Evolutionary conservation across 2,888 invertebrate species (phyloP).

Genomic region (Eupithecia insigniata): DNA sequence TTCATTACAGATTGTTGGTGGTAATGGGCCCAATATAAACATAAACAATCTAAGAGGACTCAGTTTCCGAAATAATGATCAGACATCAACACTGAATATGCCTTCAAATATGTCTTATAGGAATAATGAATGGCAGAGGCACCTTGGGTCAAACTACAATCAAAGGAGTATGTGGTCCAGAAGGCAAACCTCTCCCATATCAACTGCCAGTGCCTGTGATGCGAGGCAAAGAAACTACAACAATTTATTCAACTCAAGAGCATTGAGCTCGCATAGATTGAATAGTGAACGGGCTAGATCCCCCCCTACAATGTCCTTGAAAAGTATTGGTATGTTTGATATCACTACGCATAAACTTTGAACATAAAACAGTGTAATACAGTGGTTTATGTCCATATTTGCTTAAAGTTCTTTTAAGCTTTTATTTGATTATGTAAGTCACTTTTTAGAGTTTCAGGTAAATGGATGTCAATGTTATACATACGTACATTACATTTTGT

Average conservation of each 20-base stretch:
- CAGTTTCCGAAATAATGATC: slow-evolving; percentile 55
- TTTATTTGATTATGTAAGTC: background rate
- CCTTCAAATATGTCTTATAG: slow-evolving; percentile 58
- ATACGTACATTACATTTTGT: background rate
- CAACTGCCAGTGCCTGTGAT: slow-evolving; percentile 57
- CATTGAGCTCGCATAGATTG: slow-evolving; percentile 57
- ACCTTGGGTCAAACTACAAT: slow-evolving; percentile 54
- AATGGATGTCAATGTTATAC: background rate
- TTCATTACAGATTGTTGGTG: slow-evolving; percentile 60
- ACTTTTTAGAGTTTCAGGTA: background rate
- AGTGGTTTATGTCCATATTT: background rate
- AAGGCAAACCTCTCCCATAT: slow-evolving; percentile 65
- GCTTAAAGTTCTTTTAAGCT: background rate
- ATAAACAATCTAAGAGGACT: slow-evolving; percentile 53
- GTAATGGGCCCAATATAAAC: slow-evolving; percentile 61
- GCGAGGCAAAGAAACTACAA: slow-evolving; percentile 53
- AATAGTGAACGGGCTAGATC: slow-evolving; percentile 65
- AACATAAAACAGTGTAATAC: background rate
- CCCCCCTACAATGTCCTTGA: slow-evolving; percentile 63
- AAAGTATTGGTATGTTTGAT: slow-evolving; percentile 60
- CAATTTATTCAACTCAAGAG: slow-evolving; percentile 49
- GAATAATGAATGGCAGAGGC: slow-evolving; percentile 54
- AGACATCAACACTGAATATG: slow-evolving; percentile 59
- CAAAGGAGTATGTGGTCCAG: slow-evolving; percentile 58
- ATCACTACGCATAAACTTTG: background rate